Evolutionary conservation across 2,113 vertebrate species (phyloP).

Genomic region (Podiceps cristatus): DNA sequence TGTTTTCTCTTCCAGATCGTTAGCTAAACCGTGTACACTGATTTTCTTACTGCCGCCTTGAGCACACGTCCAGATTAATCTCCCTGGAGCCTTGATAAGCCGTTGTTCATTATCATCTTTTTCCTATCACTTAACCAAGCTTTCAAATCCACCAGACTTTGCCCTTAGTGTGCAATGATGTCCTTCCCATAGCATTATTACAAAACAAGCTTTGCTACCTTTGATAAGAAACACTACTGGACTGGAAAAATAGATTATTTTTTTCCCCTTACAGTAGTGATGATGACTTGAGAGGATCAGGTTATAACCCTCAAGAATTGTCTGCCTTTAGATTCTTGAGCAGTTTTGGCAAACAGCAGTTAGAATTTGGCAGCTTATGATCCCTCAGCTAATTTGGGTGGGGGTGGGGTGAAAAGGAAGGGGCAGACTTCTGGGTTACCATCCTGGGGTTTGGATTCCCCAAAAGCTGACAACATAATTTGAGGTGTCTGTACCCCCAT

Average conservation of each 20-base stretch:
- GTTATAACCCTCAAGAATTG: background rate
- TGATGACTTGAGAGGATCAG: background rate
- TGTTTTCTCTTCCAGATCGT: constrained; percentile 39
- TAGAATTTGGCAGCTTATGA: background rate
- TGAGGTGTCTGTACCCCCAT: background rate
- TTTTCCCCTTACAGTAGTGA: background rate
- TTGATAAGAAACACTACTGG: background rate
- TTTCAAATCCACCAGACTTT: constrained; percentile 30
- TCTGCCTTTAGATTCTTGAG: background rate
- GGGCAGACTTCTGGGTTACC: background rate
- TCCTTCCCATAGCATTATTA: background rate
- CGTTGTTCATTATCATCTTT: background rate
- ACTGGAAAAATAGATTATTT: background rate
- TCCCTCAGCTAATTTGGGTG: background rate
- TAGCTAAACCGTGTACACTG: background rate
- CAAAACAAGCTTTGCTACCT: background rate
- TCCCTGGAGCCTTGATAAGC: background rate
- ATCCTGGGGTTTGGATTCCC: background rate
- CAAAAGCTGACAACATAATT: background rate
- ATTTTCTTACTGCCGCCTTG: background rate
- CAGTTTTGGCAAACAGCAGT: background rate
- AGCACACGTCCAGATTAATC: background rate
- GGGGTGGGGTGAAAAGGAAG: background rate
- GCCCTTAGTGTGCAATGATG: background rate
- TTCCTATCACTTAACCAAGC: background rate